Conservation (phyloP, 1,140 invertebrate genomes). For the Drosophila rhopaloa region DNA sequence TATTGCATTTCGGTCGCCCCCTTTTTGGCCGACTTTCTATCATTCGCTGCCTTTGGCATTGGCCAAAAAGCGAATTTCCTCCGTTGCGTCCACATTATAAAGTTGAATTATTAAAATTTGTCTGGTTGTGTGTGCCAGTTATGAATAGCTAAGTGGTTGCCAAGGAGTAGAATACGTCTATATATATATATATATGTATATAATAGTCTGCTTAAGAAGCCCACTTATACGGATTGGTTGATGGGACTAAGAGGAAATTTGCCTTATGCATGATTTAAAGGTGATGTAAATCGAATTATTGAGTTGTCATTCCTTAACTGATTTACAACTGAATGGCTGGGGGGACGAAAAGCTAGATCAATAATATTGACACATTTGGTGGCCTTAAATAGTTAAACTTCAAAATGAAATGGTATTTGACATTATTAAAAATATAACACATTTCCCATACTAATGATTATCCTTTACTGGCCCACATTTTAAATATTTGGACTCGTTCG, state of each 20-base stretch:
- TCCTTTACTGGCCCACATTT: neutral
- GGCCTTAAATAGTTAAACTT: too few relatives aligned
- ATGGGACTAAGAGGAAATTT: conserved; percentile 9
- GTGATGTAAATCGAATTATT: conserved; percentile 27
- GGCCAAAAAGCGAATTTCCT: conserved; percentile 66
- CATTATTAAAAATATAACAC: too few relatives aligned
- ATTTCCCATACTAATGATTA: too few relatives aligned
- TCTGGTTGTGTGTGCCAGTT: conserved; percentile 49
- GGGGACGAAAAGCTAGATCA: neutral
- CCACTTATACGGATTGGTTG: conserved; percentile 24
- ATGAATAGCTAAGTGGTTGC: conserved; percentile 71
- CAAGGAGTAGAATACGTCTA: conserved; percentile 46
- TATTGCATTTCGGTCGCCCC: conserved; percentile 49
- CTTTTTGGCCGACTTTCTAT: conserved; percentile 33
- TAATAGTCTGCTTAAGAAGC: conserved; percentile 11
- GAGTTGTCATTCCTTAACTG: conserved; percentile 11
- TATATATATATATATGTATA: neutral
- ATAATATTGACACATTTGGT: neutral
- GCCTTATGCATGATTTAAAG: conserved; percentile 26
- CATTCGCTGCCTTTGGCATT: conserved; percentile 43
- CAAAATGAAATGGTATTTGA: too few relatives aligned
- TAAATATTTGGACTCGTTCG: neutral
- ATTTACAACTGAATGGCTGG: conserved; percentile 1
- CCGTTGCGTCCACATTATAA: conserved; percentile 38
- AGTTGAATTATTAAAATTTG: conserved; percentile 74